These are phyloP conservation scores for Porites divaricata DNA, from an alignment of 92 coral and sea anemone species.

Conservation along the genomic window DNA sequence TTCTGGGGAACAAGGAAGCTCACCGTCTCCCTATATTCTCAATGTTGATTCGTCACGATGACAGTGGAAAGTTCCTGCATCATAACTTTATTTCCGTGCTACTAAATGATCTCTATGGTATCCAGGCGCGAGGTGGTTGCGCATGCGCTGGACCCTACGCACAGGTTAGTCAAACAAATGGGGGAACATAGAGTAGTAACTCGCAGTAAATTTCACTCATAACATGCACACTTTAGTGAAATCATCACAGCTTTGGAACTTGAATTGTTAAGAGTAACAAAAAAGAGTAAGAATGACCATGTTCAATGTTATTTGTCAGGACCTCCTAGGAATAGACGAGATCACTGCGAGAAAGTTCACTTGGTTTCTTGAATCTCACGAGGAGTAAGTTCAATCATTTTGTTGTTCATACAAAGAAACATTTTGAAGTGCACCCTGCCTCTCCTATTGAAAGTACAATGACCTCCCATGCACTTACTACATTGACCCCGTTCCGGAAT, in stretches of 20 bases:
- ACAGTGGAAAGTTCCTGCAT: slow-evolving; percentile 81
- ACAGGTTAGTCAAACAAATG: slow-evolving; percentile 47
- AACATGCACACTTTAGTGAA: too few relatives aligned
- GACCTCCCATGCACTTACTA: too few relatives aligned
- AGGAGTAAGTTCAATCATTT: slow-evolving; percentile 49
- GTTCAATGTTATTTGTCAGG: slow-evolving; percentile 35
- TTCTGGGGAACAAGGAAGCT: slow-evolving; percentile 73
- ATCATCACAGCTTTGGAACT: too few relatives aligned
- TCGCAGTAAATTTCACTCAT: too few relatives aligned
- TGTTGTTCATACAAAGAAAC: background rate
- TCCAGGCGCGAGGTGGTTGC: slow-evolving; percentile 89
- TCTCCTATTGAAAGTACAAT: too few relatives aligned
- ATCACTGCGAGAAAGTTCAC: slow-evolving; percentile 67
- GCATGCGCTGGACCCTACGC: slow-evolving; percentile 95
- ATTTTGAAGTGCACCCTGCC: too few relatives aligned
- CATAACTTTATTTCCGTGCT: slow-evolving; percentile 85
- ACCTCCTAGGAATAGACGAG: slow-evolving; percentile 73
- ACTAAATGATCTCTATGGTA: slow-evolving; percentile 84
- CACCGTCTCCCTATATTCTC: slow-evolving; percentile 85
- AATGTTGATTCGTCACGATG: slow-evolving; percentile 69
- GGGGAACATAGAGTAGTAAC: too few relatives aligned
- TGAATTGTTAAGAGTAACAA: too few relatives aligned
- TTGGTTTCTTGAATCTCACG: slow-evolving; percentile 71
- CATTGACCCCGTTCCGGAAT: too few relatives aligned
- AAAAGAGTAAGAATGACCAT: background rate